Conservation (phyloP, 1,140 invertebrate species). For the Whitmania pigra region DNA sequence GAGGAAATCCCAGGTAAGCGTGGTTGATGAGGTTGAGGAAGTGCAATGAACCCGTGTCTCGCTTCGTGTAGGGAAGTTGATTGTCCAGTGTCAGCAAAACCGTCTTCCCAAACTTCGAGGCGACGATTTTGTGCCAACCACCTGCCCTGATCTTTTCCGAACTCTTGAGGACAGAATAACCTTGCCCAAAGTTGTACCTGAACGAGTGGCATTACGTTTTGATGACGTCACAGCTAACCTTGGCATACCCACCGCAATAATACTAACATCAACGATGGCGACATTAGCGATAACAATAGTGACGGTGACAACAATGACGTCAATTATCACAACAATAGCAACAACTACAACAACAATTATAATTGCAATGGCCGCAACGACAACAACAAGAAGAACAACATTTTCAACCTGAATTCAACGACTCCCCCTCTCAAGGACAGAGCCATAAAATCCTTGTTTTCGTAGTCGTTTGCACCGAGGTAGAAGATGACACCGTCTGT, state of each 20-base stretch:
- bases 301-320: too few relatives aligned
- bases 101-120: not conserved
- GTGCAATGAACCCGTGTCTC: not conserved
- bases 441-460: slow-evolving; percentile 5
- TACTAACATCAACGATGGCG: too few relatives aligned
- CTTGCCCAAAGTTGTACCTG: slow-evolving; percentile 6
- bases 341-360: too few relatives aligned
- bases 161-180: not conserved
- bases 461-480: not conserved
- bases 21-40: not conserved
- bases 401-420: slow-evolving; percentile 4
- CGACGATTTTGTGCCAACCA: not conserved
- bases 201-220: not conserved
- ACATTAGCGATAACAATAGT: too few relatives aligned
- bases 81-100: not conserved
- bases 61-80: not conserved
- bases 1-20: not conserved
- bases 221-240: too few relatives aligned
- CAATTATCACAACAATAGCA: too few relatives aligned
- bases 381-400: too few relatives aligned
- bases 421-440: not conserved
- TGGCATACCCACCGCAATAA: too few relatives aligned
- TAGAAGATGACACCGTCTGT: not conserved
- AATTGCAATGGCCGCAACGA: too few relatives aligned
- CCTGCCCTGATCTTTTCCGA: not conserved